Conservation (phyloP, 2,888 invertebrate genomes). For the Nymphalis c-album region DNA sequence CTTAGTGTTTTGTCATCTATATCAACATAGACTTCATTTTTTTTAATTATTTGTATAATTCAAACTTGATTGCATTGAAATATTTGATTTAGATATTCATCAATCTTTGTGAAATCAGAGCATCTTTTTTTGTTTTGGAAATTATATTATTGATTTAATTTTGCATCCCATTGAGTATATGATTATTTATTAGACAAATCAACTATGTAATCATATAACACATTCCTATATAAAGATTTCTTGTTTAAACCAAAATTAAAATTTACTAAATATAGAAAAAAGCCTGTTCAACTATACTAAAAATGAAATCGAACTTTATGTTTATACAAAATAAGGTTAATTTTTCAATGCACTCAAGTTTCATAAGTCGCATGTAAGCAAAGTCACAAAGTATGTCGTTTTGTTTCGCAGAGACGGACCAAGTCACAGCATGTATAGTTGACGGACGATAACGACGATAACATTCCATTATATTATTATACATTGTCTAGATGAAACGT, state of each 20-base stretch:
- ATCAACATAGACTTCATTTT: slow-evolving; percentile 2
- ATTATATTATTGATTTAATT: background rate
- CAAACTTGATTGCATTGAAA: slow-evolving; percentile 22
- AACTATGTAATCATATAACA: no score
- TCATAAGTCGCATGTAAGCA: slow-evolving; percentile 7
- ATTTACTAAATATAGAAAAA: no score
- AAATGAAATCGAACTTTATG: no score
- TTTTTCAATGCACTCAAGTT: slow-evolving; percentile 8
- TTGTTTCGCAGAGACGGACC: slow-evolving; percentile 75
- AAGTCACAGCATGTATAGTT: slow-evolving; percentile 78
- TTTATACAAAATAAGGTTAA: no score
- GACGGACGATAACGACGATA: slow-evolving; percentile 41
- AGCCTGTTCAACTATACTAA: no score
- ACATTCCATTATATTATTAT: slow-evolving; percentile 25
- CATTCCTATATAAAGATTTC: no score
- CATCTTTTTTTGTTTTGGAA: no score
- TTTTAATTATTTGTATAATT: slow-evolving; percentile 22
- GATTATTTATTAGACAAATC: background rate
- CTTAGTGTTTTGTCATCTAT: slow-evolving; percentile 37
- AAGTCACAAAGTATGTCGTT: slow-evolving; percentile 45
- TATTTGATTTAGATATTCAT: no score
- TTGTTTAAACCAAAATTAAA: no score
- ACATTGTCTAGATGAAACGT: no score
- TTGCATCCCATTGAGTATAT: background rate
- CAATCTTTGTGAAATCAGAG: no score